Conservation (phyloP, 2,797 vertebrate species). For the Ambastaia sidthimunki region DNA sequence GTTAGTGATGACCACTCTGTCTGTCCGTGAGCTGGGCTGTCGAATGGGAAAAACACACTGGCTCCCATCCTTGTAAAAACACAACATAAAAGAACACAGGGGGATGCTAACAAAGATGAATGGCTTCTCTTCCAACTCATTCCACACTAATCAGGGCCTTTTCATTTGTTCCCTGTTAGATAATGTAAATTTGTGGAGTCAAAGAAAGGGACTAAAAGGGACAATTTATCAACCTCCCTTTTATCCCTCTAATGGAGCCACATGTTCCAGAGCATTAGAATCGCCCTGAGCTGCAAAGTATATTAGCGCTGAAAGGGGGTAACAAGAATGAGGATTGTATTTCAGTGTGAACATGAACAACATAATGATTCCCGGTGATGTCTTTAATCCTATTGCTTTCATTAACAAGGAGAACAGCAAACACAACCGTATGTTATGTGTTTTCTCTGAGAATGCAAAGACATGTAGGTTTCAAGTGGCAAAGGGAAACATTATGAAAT, state of each 20-base stretch:
- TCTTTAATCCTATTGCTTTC: slow-evolving; percentile 17
- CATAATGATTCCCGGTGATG: slow-evolving; percentile 13
- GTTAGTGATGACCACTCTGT: slow-evolving; percentile 72
- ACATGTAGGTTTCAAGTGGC: background rate
- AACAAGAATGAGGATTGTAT: slow-evolving; percentile 28
- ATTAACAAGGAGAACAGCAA: background rate
- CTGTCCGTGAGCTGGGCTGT: slow-evolving; percentile 39
- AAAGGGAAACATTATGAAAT: slow-evolving; percentile 13
- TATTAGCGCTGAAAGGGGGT: slow-evolving; percentile 21
- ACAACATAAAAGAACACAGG: slow-evolving; percentile 80
- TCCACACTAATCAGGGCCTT: slow-evolving; percentile 83
- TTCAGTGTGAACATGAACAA: slow-evolving; percentile 23
- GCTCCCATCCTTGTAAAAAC: slow-evolving; percentile 77
- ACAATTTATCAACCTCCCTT: slow-evolving; percentile 80
- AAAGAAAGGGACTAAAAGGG: slow-evolving; percentile 79
- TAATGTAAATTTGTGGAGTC: slow-evolving; percentile 85
- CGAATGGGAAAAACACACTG: slow-evolving; percentile 55
- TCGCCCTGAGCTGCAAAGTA: slow-evolving; percentile 50
- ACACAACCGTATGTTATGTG: background rate
- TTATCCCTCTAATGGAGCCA: slow-evolving; percentile 69
- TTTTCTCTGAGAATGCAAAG: background rate
- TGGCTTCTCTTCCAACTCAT: slow-evolving; percentile 72
- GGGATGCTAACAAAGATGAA: slow-evolving; percentile 85
- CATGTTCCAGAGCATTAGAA: slow-evolving; percentile 60
- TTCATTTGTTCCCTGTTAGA: slow-evolving; percentile 74